These are phyloP conservation scores for Conopomorpha cramerella DNA, from an alignment of 1,140 invertebrate genomes.

Conservation along the genomic window DNA sequence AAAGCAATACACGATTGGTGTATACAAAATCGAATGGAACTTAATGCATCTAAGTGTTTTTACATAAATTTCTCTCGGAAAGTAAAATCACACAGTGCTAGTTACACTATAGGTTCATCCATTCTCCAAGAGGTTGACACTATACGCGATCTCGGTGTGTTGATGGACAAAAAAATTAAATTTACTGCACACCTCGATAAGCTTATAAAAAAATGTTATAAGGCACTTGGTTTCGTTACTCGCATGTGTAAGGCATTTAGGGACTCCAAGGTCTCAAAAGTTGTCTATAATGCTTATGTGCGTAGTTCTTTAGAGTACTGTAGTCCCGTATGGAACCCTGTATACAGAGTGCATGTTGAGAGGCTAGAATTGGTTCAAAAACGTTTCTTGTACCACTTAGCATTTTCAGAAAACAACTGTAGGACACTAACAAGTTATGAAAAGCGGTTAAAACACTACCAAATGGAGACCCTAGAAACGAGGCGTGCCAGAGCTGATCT, in stretches of 20 bases:
- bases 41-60: not conserved
- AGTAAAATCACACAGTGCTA: not conserved
- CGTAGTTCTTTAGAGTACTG: conserved; percentile 6
- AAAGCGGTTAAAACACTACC: too few relatives aligned
- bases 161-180: conserved; percentile 4
- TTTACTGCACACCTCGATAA: conserved; percentile 4
- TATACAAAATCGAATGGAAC: not conserved
- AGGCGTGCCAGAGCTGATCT: too few relatives aligned
- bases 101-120: not conserved
- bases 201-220: conserved; percentile 1
- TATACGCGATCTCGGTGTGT: conserved; percentile 2
- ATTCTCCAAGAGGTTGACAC: not conserved
- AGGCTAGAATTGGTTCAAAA: conserved; percentile 1
- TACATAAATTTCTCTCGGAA: not conserved
- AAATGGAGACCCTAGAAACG: too few relatives aligned
- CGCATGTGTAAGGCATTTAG: conserved; percentile 2
- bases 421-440: too few relatives aligned
- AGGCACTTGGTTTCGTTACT: conserved; percentile 5
- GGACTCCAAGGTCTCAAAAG: conserved; percentile 1
- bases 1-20: not conserved
- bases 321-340: conserved; percentile 3
- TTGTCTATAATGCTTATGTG: conserved; percentile 4
- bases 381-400: too few relatives aligned
- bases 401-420: too few relatives aligned
- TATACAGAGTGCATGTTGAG: conserved; percentile 1